Percentiles rank a stretch among this genome's conserved stretches.
These are phyloP conservation scores for Ostrea edulis DNA, from an alignment of 1,140 invertebrate genomes.

Conservation along the genomic window DNA sequence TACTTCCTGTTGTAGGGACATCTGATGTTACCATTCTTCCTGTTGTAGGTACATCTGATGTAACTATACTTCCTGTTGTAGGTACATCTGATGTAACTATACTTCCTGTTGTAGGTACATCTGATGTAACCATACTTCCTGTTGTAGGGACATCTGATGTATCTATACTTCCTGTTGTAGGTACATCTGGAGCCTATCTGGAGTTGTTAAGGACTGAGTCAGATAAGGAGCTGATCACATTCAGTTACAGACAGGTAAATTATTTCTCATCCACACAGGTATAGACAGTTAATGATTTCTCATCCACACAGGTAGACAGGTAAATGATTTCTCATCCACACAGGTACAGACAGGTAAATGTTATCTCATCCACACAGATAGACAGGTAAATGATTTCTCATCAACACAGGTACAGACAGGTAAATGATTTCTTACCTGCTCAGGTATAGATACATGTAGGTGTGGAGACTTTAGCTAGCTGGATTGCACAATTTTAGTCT, in stretches of 20 bases:
- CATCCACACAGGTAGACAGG: conserved; percentile 82
- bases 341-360: neutral
- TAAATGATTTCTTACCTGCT: no score
- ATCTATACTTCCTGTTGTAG: conserved; percentile 55
- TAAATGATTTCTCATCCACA: conserved; percentile 69
- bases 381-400: conserved; percentile 83
- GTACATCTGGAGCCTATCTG: conserved; percentile 87
- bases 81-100: no score
- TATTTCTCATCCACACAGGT: neutral
- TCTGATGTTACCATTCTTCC: no score
- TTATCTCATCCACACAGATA: conserved; percentile 52
- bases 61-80: no score
- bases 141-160: conserved; percentile 80
- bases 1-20: no score
- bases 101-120: no score
- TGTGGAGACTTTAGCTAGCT: no score
- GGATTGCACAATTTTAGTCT: no score
- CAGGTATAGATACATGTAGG: no score
- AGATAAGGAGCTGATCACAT: conserved; percentile 84
- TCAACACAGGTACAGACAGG: neutral
- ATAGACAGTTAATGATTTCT: neutral
- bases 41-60: no score
- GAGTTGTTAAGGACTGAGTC: conserved; percentile 86
- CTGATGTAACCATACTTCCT: neutral
- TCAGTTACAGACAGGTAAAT: conserved; percentile 88